Conservation (phyloP, 2,113 vertebrate genomes). For the Oryzias melastigma region DNA sequence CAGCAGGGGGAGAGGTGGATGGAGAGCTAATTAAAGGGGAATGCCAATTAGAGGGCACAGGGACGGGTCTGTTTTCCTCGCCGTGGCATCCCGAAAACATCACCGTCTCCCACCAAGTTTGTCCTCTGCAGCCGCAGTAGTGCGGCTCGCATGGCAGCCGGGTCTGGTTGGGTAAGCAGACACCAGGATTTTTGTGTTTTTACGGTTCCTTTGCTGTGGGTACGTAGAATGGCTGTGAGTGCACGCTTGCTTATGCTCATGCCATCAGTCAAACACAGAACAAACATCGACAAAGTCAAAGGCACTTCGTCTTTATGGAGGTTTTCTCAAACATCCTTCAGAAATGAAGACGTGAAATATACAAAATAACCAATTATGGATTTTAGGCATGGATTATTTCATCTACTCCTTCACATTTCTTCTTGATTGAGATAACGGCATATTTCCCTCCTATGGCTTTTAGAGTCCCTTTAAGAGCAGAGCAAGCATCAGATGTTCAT, state of each 20-base stretch:
- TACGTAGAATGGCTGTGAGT: constrained; percentile 6
- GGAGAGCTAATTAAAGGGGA: constrained; percentile 67
- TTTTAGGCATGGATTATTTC: constrained; percentile 22
- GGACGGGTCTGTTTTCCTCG: constrained; percentile 63
- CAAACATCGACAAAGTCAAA: constrained; percentile 40
- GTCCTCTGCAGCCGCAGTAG: constrained; percentile 60
- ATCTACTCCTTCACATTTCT: constrained; percentile 43
- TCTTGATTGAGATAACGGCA: constrained; percentile 38
- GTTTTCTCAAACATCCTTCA: constrained; percentile 57
- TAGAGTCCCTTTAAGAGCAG: constrained; percentile 38
- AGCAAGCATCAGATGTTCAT: constrained; percentile 41
- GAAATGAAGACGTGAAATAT: constrained; percentile 33
- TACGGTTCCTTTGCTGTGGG: constrained; percentile 26
- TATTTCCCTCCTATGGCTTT: constrained; percentile 65
- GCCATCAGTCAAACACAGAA: constrained; percentile 16
- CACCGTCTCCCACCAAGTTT: constrained; percentile 72
- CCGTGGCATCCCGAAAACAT: constrained; percentile 69
- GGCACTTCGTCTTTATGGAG: constrained; percentile 66
- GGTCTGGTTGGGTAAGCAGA: constrained; percentile 28
- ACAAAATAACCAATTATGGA: constrained; percentile 53
- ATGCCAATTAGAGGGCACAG: constrained; percentile 66
- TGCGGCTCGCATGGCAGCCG: constrained; percentile 64
- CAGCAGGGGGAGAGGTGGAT: constrained; percentile 42
- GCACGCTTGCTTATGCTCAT: constrained; percentile 1
- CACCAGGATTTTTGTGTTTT: constrained; percentile 14